Percentiles rank a stretch among this genome's conserved stretches.
Conservation (phyloP, 1,140 invertebrate species). For the Aphaenogaster ashmeadi region DNA sequence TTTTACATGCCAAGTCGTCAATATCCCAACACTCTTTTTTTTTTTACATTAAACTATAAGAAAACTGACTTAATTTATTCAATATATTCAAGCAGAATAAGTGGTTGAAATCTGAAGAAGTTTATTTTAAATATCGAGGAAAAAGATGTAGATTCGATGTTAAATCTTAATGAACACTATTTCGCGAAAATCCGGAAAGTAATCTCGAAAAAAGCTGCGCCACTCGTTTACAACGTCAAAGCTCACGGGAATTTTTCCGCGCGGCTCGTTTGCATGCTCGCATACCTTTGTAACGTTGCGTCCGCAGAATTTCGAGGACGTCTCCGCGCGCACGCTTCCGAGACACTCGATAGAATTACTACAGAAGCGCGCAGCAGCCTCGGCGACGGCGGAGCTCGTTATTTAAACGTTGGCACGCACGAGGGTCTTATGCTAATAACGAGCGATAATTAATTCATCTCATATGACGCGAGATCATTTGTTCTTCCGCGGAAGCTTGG, state of each 20-base stretch:
- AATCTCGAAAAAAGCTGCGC: slow-evolving; percentile 28
- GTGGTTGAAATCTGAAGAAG: neutral
- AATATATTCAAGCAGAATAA: neutral
- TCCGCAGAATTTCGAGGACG: slow-evolving; percentile 21
- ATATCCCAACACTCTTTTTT: neutral
- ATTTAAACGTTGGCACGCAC: slow-evolving; percentile 36
- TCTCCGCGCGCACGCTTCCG: neutral
- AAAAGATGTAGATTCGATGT: neutral
- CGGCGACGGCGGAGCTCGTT: slow-evolving; percentile 12
- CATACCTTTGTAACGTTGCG: neutral
- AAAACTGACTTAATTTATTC: neutral
- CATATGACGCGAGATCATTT: slow-evolving; percentile 32
- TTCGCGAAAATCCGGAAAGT: slow-evolving; percentile 17
- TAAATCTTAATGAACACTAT: slow-evolving; percentile 9
- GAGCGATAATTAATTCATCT: slow-evolving; percentile 46
- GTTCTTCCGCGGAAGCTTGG: slow-evolving; percentile 27
- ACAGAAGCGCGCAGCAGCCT: neutral
- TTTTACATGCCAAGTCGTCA: neutral
- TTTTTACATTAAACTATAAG: neutral
- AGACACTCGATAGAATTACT: neutral
- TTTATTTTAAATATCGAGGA: slow-evolving; percentile 19
- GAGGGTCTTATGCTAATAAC: slow-evolving; percentile 56
- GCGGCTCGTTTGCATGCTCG: slow-evolving; percentile 28
- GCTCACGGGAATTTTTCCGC: slow-evolving; percentile 54
- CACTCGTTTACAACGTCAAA: slow-evolving; percentile 63